Evolutionary conservation across 2,113 vertebrate genomes (phyloP).

Genomic region (Chascanopsetta lugubris): DNA sequence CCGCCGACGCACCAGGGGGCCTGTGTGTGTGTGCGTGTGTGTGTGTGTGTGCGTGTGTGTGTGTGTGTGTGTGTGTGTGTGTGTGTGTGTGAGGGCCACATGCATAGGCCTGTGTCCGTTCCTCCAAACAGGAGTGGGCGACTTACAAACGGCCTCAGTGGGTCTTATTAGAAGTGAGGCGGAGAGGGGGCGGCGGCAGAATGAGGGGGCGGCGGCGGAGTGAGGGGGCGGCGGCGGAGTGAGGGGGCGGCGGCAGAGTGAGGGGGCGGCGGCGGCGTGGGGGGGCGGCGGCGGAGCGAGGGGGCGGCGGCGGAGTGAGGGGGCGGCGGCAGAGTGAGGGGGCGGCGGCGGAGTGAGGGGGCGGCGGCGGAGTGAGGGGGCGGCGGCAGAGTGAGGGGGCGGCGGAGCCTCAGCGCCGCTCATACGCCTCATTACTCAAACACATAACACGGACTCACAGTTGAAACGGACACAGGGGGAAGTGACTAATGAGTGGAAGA

Average conservation of each 20-base stretch:
- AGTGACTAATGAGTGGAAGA: slow-evolving; percentile 44
- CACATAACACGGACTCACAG: neutral
- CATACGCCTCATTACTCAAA: slow-evolving; percentile 50
- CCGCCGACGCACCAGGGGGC: slow-evolving; percentile 17
- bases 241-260: no score
- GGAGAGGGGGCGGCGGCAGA: slow-evolving; percentile 32
- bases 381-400: no score
- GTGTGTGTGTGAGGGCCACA: neutral
- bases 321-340: no score
- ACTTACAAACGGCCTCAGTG: slow-evolving; percentile 45
- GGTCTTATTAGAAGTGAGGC: slow-evolving; percentile 42
- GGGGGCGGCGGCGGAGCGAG: no score
- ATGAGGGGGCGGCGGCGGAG: no score
- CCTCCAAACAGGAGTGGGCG: neutral
- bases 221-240: no score
- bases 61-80: neutral
- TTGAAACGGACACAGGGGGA: slow-evolving; percentile 20
- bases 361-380: no score
- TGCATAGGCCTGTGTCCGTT: neutral
- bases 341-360: no score
- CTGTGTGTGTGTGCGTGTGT: neutral
- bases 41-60: neutral
- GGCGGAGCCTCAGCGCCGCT: neutral
- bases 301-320: no score
- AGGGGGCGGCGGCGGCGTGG: no score